These are phyloP conservation scores for Myopa testacea DNA, from an alignment of 2,888 invertebrate species.

Conservation along the genomic window DNA sequence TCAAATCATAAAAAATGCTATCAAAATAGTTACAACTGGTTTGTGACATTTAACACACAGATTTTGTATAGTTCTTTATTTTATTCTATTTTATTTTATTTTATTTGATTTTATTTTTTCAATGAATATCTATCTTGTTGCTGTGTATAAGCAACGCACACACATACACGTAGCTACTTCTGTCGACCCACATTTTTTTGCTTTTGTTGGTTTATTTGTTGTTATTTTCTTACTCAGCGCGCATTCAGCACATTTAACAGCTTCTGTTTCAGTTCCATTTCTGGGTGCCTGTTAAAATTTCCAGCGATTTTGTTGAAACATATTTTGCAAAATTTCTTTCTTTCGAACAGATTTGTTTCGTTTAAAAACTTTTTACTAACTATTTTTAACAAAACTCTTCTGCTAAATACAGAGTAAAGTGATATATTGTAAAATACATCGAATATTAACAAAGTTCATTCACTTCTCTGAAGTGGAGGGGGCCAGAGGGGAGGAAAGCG, in stretches of 20 bases:
- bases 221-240: too few species aligned
- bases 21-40: too few species aligned
- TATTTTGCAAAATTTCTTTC: constrained; percentile 23
- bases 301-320: constrained; percentile 29
- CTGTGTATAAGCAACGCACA: too few species aligned
- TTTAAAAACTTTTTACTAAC: not conserved
- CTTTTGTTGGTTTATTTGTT: not conserved
- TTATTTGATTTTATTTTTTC: too few species aligned
- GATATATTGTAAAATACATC: not conserved
- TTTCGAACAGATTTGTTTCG: not conserved
- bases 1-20: too few species aligned
- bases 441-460: too few species aligned
- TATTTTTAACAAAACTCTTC: constrained; percentile 17
- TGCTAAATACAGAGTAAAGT: not conserved
- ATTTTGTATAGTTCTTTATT: too few species aligned
- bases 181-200: not conserved
- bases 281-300: constrained; percentile 22
- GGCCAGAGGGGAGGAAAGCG: too few species aligned
- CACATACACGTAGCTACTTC: not conserved
- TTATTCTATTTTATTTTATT: too few species aligned
- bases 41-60: too few species aligned
- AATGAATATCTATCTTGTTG: too few species aligned
- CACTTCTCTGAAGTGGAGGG: too few species aligned
- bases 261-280: not conserved
- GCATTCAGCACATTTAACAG: not conserved